These are phyloP conservation scores for Brachypodius melanocephalos DNA, from an alignment of 2,113 vertebrate species.

Conservation along the genomic window DNA sequence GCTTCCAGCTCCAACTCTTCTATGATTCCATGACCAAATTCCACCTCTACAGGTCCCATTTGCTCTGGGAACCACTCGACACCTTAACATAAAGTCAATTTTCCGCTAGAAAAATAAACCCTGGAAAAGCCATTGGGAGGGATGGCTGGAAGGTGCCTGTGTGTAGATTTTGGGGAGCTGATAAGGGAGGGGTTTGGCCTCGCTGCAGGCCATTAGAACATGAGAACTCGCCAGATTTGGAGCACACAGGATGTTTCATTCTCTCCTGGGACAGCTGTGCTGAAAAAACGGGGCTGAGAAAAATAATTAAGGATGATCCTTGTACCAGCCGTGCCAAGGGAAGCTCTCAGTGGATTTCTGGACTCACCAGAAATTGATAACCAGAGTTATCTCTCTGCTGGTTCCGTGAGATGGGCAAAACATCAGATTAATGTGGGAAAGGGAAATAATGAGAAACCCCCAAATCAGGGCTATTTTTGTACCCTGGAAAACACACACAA, in stretches of 20 bases:
- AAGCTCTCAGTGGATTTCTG: not conserved
- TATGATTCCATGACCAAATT: not conserved
- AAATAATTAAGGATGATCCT: not conserved
- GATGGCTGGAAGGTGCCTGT: not conserved
- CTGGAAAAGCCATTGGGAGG: not conserved
- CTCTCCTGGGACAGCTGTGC: not conserved
- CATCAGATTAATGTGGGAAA: not conserved
- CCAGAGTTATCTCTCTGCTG: not conserved
- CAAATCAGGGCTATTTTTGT: not conserved
- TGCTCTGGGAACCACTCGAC: not conserved
- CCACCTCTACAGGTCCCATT: not conserved
- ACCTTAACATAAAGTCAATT: not conserved
- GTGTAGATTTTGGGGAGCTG: not conserved
- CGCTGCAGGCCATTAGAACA: not conserved
- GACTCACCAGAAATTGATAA: no score
- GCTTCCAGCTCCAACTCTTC: not conserved
- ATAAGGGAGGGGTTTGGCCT: not conserved
- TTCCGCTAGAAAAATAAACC: not conserved
- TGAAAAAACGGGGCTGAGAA: not conserved
- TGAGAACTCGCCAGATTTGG: rapidly evolving
- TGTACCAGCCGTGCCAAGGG: not conserved
- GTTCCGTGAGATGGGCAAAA: not conserved
- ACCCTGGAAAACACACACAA: not conserved
- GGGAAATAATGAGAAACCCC: not conserved
- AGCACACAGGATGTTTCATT: not conserved